Percentiles rank a stretch among this genome's conserved stretches.
These are phyloP conservation scores for Pelosia muscerda DNA, from an alignment of 2,888 invertebrate genomes.

Conservation along the genomic window DNA sequence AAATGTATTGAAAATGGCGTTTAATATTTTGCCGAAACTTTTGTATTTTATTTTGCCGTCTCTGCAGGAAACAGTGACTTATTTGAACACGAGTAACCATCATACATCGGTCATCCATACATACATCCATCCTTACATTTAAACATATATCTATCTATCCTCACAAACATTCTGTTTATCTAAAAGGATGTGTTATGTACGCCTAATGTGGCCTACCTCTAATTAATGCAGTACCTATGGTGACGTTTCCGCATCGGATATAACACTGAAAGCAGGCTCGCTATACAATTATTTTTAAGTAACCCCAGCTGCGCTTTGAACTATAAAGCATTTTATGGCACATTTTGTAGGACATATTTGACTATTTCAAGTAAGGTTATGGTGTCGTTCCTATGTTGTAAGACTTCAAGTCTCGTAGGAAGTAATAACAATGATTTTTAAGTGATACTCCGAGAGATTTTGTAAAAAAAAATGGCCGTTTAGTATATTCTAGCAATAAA, in stretches of 20 bases:
- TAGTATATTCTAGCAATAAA: not conserved
- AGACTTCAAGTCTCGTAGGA: conserved; percentile 1
- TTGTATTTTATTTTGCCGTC: too few species aligned
- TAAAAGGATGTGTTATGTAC: not conserved
- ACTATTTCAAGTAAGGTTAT: conserved; percentile 21
- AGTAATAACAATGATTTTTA: conserved; percentile 1
- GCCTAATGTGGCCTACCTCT: not conserved
- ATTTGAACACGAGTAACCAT: not conserved
- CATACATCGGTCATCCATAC: not conserved
- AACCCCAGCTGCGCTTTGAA: conserved; percentile 46
- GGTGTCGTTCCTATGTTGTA: not conserved
- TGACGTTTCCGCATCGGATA: conserved; percentile 39
- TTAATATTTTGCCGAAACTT: too few species aligned
- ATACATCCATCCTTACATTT: not conserved
- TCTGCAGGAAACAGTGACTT: not conserved
- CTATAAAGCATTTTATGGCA: conserved; percentile 56
- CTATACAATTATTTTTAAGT: conserved; percentile 46
- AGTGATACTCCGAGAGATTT: not conserved
- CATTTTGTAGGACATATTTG: conserved; percentile 27
- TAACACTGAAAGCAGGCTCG: conserved; percentile 44
- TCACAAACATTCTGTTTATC: not conserved
- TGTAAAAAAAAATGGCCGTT: not conserved
- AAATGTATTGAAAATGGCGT: too few species aligned
- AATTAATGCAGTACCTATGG: not conserved
- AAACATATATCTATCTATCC: not conserved